Evolutionary conservation across 2,888 invertebrate species (phyloP).

Genomic region (Chrysolina americana): DNA sequence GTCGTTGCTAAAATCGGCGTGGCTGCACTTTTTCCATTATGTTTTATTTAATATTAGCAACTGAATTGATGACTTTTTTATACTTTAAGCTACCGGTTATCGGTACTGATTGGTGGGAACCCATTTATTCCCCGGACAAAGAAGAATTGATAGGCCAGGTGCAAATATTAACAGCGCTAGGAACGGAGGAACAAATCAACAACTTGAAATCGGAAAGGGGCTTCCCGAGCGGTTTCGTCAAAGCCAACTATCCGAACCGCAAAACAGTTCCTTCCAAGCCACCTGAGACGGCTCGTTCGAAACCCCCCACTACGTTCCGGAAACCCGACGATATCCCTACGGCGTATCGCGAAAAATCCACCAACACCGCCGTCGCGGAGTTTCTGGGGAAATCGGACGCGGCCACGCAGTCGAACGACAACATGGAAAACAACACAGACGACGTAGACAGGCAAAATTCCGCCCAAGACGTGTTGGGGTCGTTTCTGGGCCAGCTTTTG

Average conservation of each 20-base stretch:
- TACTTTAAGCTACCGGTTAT: slow-evolving; percentile 73
- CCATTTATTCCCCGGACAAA: slow-evolving; percentile 69
- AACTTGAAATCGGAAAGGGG: slow-evolving; percentile 69
- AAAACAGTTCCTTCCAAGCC: neutral
- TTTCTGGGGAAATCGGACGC: slow-evolving; percentile 20
- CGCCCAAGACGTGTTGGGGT: slow-evolving; percentile 52
- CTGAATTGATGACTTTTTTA: neutral
- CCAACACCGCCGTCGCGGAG: slow-evolving; percentile 9
- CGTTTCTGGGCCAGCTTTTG: slow-evolving; percentile 58
- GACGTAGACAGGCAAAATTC: slow-evolving; percentile 43
- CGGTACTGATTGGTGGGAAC: slow-evolving; percentile 75
- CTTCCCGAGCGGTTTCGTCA: slow-evolving; percentile 51
- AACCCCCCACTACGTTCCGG: neutral
- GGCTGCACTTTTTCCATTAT: neutral
- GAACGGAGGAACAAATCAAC: slow-evolving; percentile 74
- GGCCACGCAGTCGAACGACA: slow-evolving; percentile 20
- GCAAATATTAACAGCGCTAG: slow-evolving; percentile 74
- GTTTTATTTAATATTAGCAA: slow-evolving; percentile 45
- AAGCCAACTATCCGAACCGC: slow-evolving; percentile 13
- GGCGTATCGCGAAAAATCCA: slow-evolving; percentile 9
- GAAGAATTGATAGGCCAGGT: slow-evolving; percentile 72
- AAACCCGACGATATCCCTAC: neutral
- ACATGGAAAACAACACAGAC: slow-evolving; percentile 1
- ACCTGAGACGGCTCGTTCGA: neutral
- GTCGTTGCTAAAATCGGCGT: neutral